phyloP scores from a whole-genome alignment of 1,140 invertebrate genomes.

The Coboldia fuscipes region DNA sequence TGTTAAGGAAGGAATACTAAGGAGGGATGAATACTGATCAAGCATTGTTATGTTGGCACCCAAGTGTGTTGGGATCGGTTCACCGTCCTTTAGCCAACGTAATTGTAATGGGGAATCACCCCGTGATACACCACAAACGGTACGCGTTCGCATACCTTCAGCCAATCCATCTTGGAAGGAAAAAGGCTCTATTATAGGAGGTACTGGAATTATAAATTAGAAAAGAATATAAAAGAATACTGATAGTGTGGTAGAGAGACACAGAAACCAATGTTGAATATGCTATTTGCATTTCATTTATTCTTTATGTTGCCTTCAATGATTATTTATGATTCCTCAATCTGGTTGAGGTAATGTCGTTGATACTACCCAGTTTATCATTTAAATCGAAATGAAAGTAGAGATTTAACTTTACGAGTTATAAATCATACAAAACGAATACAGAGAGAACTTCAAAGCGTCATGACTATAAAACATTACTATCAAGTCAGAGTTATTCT shows the following conservation, averaged over 20 bases:
- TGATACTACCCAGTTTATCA: too few species aligned
- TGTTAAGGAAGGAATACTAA: conserved; percentile 53
- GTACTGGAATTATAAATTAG: conserved; percentile 49
- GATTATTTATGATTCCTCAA: too few species aligned
- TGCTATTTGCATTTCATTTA: too few species aligned
- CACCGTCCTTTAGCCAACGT: conserved; percentile 57
- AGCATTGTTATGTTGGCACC: conserved; percentile 45
- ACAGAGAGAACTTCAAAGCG: too few species aligned
- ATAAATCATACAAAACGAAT: too few species aligned
- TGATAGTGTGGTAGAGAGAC: conserved; percentile 1
- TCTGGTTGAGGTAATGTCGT: too few species aligned
- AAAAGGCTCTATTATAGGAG: conserved; percentile 67
- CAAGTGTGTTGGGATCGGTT: conserved; percentile 33
- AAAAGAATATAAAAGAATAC: conserved; percentile 23
- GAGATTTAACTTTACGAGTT: too few species aligned
- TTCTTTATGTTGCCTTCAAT: too few species aligned
- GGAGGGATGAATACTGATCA: conserved; percentile 50
- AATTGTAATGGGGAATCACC: conserved; percentile 55
- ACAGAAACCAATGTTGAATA: conserved; percentile 5
- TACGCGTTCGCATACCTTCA: conserved; percentile 64
- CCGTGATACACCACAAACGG: conserved; percentile 64
- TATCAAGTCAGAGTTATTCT: too few species aligned
- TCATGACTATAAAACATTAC: too few species aligned
- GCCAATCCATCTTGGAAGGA: conserved; percentile 58
- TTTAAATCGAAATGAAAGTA: too few species aligned